phyloP scores from a whole-genome alignment of 2,113 vertebrate species.

The Chaetops frenatus region DNA sequence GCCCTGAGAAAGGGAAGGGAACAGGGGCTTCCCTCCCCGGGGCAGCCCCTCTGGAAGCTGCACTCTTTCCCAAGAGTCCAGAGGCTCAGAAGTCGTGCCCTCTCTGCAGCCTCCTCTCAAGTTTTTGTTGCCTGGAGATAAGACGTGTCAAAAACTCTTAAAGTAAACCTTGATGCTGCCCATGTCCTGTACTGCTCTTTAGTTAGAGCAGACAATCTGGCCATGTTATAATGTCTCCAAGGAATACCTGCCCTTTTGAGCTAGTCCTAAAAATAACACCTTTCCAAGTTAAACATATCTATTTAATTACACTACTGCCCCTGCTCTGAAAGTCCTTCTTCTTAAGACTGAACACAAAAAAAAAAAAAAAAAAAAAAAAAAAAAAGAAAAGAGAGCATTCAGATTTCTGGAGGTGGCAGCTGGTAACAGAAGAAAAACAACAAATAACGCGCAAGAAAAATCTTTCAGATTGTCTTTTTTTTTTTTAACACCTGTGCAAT shows the following conservation, averaged over 20 bases:
- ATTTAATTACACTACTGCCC: neutral
- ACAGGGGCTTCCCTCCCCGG: neutral
- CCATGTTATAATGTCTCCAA: neutral
- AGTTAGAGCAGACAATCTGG: neutral
- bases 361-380: too few relatives aligned
- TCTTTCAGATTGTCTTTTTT: neutral
- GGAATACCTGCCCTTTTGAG: conserved; percentile 31
- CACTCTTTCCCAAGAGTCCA: neutral
- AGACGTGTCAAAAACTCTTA: neutral
- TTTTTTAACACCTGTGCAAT: neutral
- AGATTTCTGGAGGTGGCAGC: neutral
- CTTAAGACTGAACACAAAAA: neutral
- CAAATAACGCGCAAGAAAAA: neutral
- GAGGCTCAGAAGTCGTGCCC: neutral
- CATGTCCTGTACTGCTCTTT: neutral
- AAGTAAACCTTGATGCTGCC: neutral
- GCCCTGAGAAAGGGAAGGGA: neutral
- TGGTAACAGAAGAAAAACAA: neutral
- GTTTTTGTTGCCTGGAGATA: neutral
- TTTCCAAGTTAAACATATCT: conserved; percentile 8
- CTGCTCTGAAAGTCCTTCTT: neutral
- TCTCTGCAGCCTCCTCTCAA: neutral
- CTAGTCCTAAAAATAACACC: conserved; percentile 18
- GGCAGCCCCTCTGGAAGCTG: neutral
- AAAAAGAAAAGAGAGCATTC: neutral